A percentile compares a stretch with the other conserved stretches of the same genome.
Evolutionary conservation across 1,140 invertebrate genomes (phyloP).

Genomic region (Zaprionus camerounensis): DNA sequence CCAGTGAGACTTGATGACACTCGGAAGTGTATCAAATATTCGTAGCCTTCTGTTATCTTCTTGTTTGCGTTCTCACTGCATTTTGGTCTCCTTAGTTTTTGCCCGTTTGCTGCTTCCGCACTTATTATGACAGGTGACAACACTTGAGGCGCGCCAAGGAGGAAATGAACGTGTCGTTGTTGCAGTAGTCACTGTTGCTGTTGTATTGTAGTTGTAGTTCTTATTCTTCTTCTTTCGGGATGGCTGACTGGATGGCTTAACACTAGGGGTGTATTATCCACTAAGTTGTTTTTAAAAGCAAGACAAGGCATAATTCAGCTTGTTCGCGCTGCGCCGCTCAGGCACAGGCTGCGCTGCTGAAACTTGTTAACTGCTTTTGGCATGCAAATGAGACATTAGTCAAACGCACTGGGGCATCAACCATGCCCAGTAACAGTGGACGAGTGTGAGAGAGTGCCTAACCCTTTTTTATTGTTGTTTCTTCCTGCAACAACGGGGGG

Average conservation of each 20-base stretch:
- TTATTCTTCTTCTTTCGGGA: constrained; percentile 20
- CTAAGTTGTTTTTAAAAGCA: constrained; percentile 83
- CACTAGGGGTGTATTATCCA: constrained; percentile 81
- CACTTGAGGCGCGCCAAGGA: constrained; percentile 79
- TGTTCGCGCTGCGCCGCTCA: constrained; percentile 33
- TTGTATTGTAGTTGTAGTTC: constrained; percentile 7
- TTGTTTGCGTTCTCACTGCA: constrained; percentile 35
- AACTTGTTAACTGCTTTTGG: constrained; percentile 82
- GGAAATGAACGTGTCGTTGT: constrained; percentile 75
- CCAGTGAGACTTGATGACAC: not conserved
- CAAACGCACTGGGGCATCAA: constrained; percentile 75
- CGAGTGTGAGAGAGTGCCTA: constrained; percentile 21
- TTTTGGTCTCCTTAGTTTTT: constrained; percentile 32
- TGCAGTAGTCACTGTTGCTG: constrained; percentile 30
- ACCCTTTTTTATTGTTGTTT: constrained; percentile 35
- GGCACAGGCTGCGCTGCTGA: constrained; percentile 35
- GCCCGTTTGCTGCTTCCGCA: constrained; percentile 70
- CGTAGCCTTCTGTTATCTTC: not conserved
- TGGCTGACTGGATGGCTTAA: constrained; percentile 67
- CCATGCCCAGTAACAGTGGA: not conserved
- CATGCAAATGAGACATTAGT: constrained; percentile 83
- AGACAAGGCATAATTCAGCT: constrained; percentile 75
- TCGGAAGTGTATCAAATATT: not conserved
- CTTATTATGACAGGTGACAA: constrained; percentile 83
- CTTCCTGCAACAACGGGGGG: constrained; percentile 27